Evolutionary conservation across 2,113 vertebrate genomes (phyloP).

Genomic region (Sapayoa aenigma): DNA sequence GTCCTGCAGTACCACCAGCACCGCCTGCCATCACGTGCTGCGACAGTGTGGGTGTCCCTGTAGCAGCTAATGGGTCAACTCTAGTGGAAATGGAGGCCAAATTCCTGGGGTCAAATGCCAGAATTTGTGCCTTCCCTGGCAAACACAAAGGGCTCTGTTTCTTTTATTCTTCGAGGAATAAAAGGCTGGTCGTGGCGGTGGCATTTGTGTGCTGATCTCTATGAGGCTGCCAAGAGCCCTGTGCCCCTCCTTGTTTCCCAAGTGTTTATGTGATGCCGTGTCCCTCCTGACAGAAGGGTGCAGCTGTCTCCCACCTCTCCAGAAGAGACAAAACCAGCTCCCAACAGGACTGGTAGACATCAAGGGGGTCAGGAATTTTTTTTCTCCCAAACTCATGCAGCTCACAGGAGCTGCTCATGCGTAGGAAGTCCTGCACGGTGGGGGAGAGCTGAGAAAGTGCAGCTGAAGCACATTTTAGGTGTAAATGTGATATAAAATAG

Average conservation of each 20-base stretch:
- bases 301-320: background rate
- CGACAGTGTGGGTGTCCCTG: background rate
- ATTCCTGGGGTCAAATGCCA: conserved; percentile 43
- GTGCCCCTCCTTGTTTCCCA: background rate
- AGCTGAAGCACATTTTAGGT: background rate
- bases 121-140: conserved; percentile 17
- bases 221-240: background rate
- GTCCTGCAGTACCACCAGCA: background rate
- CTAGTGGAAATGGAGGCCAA: conserved; percentile 31
- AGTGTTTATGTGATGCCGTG: background rate
- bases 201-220: conserved; percentile 28
- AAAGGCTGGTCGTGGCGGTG: background rate
- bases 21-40: background rate
- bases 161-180: conserved; percentile 22
- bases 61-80: background rate
- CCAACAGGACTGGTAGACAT: background rate
- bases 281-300: background rate
- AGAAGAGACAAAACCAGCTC: background rate
- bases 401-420: background rate
- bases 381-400: background rate
- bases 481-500: background rate
- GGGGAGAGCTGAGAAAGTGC: background rate
- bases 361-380: background rate
- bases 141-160: conserved; percentile 52
- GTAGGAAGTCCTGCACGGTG: background rate